Evolutionary conservation across 2,888 invertebrate species (phyloP).

Genomic region (Sinopyrophorus schimmeli): DNA sequence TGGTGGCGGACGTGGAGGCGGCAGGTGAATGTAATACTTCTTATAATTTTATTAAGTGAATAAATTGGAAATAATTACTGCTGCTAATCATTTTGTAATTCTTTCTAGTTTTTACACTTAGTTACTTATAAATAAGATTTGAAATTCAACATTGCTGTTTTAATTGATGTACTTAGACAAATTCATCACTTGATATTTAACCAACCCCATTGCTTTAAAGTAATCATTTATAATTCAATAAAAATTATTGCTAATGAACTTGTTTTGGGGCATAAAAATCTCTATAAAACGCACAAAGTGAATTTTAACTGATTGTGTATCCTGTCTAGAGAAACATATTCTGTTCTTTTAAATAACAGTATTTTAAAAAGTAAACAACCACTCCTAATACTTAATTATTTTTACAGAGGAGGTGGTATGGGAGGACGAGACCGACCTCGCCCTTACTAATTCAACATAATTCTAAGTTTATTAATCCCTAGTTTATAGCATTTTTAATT

Average conservation of each 20-base stretch:
- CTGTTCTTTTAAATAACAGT: neutral
- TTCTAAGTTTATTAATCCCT: neutral
- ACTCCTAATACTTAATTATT: too few species aligned
- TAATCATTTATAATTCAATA: too few species aligned
- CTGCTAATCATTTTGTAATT: neutral
- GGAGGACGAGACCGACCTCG: constrained; percentile 54
- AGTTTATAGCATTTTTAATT: too few species aligned
- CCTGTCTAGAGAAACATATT: constrained; percentile 39
- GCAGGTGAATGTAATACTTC: constrained; percentile 44
- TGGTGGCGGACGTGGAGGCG: constrained; percentile 54
- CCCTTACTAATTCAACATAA: constrained; percentile 44
- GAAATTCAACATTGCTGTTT: too few species aligned
- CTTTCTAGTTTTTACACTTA: neutral
- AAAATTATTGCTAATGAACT: too few species aligned
- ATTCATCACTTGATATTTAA: too few species aligned
- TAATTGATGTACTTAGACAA: too few species aligned
- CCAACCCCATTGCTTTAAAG: too few species aligned
- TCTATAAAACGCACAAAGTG: constrained; percentile 37
- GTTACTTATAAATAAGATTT: too few species aligned
- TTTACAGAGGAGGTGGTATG: constrained; percentile 53
- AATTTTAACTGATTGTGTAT: constrained; percentile 31
- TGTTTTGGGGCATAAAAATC: constrained; percentile 36
- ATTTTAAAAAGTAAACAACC: neutral
- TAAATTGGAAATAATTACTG: neutral
- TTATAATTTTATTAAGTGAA: neutral